Base-by-base conservation (phyloP, 2,797 vertebrate species). In the Clarias fuscus region DNA sequence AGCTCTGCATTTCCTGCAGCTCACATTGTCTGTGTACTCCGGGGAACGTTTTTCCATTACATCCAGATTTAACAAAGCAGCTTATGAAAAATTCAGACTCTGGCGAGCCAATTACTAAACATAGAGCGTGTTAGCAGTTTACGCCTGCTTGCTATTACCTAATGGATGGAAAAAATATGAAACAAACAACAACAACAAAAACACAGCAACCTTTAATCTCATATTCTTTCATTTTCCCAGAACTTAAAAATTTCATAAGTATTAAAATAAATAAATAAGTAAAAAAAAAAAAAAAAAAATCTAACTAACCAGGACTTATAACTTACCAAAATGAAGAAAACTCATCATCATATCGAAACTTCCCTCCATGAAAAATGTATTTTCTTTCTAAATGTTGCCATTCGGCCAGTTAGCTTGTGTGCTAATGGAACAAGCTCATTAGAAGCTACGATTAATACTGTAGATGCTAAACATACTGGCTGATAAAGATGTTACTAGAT, bases 31-130 rank as follows among this genome's bases (percentile, higher is more conserved):
- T 4, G 40, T 33, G 68, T 11, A 11, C 11, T 78, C 76, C 30
- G 7, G 30, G 56, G 56, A 78, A 18, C 7, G 17, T 20, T 7
- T 78, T 78, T 37, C 56, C 20, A 61, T 78, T 61, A 61, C 27
- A 22, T 61, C 56, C 24, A 13, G 10, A 61, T 78, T 78, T 59
- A 37, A 78, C 30, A 2, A 78, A 59, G 53, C 15, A 7, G 48
- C 53, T 76, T 76, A 78, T 78, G 76, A 78, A 61, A 78, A 78
- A 78, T 37, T 78, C 56, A 20, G 18, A 78, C 56, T 22, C 58
- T 5, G 18, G 56, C 18, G 1, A 78, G 30, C 18, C 56, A 33
- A 59, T 78, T 78, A 78, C 59, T 33, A 37, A 59, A 2, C 30
- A 20, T 78, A 61, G 33, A 78, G 76, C 75, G 6, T 22, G 56